Evolutionary conservation across 2,113 vertebrate species (phyloP).

Genomic region (Plecotus auritus): DNA sequence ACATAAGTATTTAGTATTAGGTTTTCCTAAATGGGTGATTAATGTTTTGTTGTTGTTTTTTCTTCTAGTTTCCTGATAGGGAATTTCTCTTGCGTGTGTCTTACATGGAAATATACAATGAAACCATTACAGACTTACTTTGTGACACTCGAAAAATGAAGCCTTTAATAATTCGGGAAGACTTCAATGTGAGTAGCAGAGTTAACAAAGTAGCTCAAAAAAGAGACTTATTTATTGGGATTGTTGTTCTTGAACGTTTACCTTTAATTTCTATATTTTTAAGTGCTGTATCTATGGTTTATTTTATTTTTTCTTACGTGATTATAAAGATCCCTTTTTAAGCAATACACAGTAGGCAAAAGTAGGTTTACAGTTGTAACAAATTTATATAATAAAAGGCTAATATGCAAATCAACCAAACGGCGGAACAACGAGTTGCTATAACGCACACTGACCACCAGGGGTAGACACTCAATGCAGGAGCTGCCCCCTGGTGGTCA

Average conservation of each 20-base stretch:
- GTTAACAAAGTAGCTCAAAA: background rate
- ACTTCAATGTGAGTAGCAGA: slow-evolving; percentile 87
- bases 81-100: slow-evolving; percentile 96
- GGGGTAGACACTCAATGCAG: too few relatives aligned
- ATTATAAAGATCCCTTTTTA: background rate
- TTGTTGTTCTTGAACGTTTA: background rate
- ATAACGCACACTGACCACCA: too few relatives aligned
- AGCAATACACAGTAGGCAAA: background rate
- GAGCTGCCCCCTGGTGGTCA: too few relatives aligned
- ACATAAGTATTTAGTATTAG: background rate
- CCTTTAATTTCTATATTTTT: background rate
- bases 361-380: background rate
- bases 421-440: accelerated
- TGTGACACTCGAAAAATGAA: slow-evolving; percentile 92
- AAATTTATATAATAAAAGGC: background rate
- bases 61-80: slow-evolving; percentile 88
- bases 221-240: background rate
- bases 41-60: background rate
- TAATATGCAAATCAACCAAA: too few relatives aligned
- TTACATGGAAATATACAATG: slow-evolving; percentile 99
- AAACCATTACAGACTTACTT: slow-evolving; percentile 93
- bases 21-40: background rate
- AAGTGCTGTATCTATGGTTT: background rate
- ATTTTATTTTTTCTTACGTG: background rate
- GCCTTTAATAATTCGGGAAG: slow-evolving; percentile 92